phyloP scores from a whole-genome alignment of 2,797 vertebrate species.

The Gallirallus australis region DNA sequence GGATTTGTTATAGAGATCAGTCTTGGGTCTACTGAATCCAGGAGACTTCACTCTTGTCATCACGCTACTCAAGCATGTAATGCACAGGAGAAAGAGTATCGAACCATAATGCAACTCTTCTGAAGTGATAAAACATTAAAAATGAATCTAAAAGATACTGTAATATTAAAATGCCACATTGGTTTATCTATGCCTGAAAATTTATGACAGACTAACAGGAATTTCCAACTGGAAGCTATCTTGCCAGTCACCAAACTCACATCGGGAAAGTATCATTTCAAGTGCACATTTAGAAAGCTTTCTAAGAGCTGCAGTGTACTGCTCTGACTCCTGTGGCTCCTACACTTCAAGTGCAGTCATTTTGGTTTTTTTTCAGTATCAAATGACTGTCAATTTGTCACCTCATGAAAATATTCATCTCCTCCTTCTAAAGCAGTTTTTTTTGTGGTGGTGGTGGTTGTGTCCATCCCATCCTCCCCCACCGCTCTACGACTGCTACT shows the following conservation, averaged over 20 bases:
- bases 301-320: not conserved
- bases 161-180: not conserved
- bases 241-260: not conserved
- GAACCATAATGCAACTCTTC: not conserved
- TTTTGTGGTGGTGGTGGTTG: too few relatives aligned
- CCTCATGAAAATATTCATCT: not conserved
- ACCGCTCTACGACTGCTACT: not conserved
- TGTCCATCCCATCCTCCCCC: too few relatives aligned
- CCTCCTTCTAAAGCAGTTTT: not conserved
- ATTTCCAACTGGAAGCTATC: not conserved
- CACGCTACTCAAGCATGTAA: not conserved
- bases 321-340: not conserved
- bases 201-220: not conserved
- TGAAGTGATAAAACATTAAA: not conserved
- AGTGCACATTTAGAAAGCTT: not conserved
- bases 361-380: not conserved
- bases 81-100: not conserved
- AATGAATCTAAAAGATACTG: not conserved
- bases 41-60: not conserved
- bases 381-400: not conserved
- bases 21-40: not conserved
- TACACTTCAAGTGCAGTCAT: not conserved
- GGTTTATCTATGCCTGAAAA: not conserved
- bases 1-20: not conserved
- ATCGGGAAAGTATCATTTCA: not conserved